Conservation (phyloP, 2,113 vertebrate species). For the Natator depressus region DNA sequence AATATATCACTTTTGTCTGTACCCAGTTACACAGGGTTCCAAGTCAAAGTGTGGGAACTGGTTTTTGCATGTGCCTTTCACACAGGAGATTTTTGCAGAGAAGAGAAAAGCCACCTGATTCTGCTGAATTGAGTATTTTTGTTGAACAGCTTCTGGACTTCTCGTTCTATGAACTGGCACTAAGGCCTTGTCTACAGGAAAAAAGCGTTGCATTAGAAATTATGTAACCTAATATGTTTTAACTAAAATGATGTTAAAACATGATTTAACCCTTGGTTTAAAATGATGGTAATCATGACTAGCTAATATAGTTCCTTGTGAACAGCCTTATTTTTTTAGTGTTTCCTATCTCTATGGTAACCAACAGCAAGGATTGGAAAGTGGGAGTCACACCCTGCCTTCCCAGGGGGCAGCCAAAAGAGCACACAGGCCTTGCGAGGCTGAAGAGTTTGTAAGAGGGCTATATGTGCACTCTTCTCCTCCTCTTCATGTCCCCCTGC, state of each 20-base stretch:
- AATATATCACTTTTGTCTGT: fast-evolving
- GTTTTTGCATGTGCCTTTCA: neutral
- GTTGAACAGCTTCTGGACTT: neutral
- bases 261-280: neutral
- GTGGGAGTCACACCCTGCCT: fast-evolving
- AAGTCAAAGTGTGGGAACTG: neutral
- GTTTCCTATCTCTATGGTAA: neutral
- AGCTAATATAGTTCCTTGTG: too few relatives aligned
- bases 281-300: too few relatives aligned
- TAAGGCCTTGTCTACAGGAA: neutral
- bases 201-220: neutral
- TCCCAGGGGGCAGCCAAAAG: neutral
- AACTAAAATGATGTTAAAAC: fast-evolving
- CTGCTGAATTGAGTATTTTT: neutral
- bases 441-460: neutral
- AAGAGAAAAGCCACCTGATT: neutral
- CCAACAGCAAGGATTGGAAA: neutral
- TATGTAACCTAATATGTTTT: neutral
- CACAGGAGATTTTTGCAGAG: neutral
- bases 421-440: neutral
- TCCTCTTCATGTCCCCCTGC: neutral
- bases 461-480: neutral
- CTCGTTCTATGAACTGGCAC: neutral
- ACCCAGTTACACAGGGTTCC: neutral
- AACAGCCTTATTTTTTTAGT: neutral